phyloP scores from a whole-genome alignment of 2,888 invertebrate species.

The Campoletis raptor region DNA sequence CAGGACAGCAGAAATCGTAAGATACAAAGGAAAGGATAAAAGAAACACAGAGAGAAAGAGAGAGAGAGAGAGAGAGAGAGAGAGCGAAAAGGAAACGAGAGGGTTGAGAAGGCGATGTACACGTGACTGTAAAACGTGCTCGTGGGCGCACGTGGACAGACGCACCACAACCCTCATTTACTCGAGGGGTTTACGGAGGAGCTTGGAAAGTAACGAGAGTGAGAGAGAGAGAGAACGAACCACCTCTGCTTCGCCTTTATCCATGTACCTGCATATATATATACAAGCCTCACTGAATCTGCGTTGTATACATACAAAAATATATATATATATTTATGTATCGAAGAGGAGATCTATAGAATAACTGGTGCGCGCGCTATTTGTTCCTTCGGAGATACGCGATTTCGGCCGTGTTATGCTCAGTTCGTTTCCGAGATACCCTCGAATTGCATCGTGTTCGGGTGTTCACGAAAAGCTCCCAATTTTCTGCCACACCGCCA shows the following conservation, averaged over 20 bases:
- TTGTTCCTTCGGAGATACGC: conserved; percentile 29
- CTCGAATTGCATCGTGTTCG: conserved; percentile 36
- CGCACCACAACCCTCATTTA: conserved; percentile 72
- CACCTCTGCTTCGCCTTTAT: not conserved
- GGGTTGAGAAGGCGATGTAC: conserved; percentile 61
- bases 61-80: not conserved
- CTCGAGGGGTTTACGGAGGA: conserved; percentile 2
- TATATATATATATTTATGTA: not conserved
- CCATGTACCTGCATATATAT: conserved; percentile 9
- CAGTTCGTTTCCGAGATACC: conserved; percentile 61
- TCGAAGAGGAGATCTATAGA: conserved; percentile 19
- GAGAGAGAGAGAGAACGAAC: conserved; percentile 16
- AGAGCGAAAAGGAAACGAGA: not conserved
- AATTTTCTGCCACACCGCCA: not conserved
- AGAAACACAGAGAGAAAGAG: not conserved
- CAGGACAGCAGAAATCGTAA: too few species aligned
- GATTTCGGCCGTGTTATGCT: conserved; percentile 51
- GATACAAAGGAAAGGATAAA: too few species aligned
- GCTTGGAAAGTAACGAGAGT: not conserved
- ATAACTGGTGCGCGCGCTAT: conserved; percentile 35
- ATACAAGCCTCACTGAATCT: conserved; percentile 21
- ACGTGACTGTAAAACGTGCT: conserved; percentile 84
- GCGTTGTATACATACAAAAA: not conserved
- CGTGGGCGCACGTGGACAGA: conserved; percentile 81
- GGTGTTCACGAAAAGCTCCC: not conserved